These are phyloP conservation scores for Tyto alba DNA, from an alignment of 2,113 vertebrate species.

Conservation along the genomic window DNA sequence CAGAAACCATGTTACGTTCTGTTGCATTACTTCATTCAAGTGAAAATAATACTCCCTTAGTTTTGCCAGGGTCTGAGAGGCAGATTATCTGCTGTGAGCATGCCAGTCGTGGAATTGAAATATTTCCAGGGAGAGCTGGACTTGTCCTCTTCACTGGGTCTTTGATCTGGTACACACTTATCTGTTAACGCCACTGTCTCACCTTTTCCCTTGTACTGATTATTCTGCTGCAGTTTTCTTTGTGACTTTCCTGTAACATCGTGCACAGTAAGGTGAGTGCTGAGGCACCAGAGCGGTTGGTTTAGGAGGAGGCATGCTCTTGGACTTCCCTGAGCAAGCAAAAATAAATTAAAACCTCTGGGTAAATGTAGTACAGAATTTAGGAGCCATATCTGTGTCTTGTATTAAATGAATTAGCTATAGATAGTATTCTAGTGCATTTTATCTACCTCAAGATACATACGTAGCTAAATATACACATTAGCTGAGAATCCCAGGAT, in stretches of 20 bases:
- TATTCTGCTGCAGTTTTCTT: neutral
- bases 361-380: neutral
- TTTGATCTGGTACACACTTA: neutral
- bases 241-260: neutral
- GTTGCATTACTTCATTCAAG: constrained; percentile 52
- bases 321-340: neutral
- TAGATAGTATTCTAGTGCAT: neutral
- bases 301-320: neutral
- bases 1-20: constrained; percentile 53
- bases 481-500: neutral
- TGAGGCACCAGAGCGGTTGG: accelerated
- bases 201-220: neutral
- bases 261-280: accelerated
- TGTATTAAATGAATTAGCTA: neutral
- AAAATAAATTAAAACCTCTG: neutral
- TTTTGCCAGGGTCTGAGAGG: neutral
- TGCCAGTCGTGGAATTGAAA: neutral
- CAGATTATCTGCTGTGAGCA: neutral
- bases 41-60: constrained; percentile 1
- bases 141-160: neutral
- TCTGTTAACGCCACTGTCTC: neutral
- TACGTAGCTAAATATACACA: neutral
- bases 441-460: neutral
- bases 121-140: neutral
- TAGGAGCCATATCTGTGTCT: neutral